Evolutionary conservation across 1,140 invertebrate genomes (phyloP), one percentile per base, ranked within the genome.

Genomic region (Drosophila truncata): DNA sequence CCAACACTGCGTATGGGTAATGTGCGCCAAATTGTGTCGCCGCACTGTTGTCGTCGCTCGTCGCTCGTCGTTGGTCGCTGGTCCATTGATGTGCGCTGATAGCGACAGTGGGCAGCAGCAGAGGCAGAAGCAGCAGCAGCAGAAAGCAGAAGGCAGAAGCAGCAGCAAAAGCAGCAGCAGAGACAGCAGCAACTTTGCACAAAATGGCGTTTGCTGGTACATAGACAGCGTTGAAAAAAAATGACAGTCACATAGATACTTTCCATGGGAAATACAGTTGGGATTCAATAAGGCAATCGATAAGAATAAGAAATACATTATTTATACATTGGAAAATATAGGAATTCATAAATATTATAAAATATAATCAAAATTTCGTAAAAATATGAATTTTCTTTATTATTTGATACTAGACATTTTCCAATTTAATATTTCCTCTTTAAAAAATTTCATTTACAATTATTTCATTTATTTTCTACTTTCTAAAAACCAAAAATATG

Each of bases 11-110:
- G 74, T 75, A 76, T 76, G 60, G 46, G 83, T 86, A 86, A 88
- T 90, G 84, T 87, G 84, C 84, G 82, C 85, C 85, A 85, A 90
- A 85, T 79, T 88, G 85, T 88, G 86, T 90, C 85, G 85, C 85
- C 84, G 78, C 85, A 67, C 63, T 70, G 66, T 67, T 39, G 81
- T 85, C 82, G 81, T 85, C 82, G 82, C 78, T 85, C 44, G 44
- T 46, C 7, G 82, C 74, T 86, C 78, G 60, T 62, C 60, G 63
- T 61, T 61, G 78, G 78, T 86, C 78, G 82, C 78, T 88, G 85
- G 85, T 88, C 85, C 85, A 88, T 90, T 88, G 84, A 88, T 88
- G 81, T 87, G 84, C 84, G 84, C 85, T 90, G 85, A 88, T 87
- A 87, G 83, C 75, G 76, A 69, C 76, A 79, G 46, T 78, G 65